Evolutionary conservation across 2,888 invertebrate species (phyloP), one percentile per base, ranked within the genome.

Genomic region (Petrophora chlorosata): DNA sequence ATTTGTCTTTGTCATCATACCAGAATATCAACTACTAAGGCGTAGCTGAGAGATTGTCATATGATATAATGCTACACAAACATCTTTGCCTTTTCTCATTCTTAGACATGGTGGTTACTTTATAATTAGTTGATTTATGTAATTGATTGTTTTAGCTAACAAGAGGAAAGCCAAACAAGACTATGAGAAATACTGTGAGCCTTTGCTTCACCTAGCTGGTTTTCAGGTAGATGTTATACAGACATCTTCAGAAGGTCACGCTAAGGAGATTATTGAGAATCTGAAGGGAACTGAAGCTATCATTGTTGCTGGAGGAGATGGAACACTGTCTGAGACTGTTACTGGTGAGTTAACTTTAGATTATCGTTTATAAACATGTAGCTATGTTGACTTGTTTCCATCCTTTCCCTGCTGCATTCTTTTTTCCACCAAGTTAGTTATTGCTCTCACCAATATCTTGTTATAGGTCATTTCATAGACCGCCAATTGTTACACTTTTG

Each of bases 281-380:
- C 87, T 98, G 60, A 92, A 92, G 25, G 92, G 94, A 4, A 95
- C 95, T 0, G 96, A 98, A 86, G 96, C 96, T 23, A 94, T 99
- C 46, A 92, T 98, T 38, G 94, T 98, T 0, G 99, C 98, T 36
- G 99, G 99, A 2, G 99, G 99, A 2, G 97, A 98, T 92, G 99
- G 98, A 0, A 98, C 98, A 0, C 76, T 98, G 0, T 95, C 96
- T 0, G 99, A 99, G 90, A 96, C 97, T 49, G 88, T 95, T 19
- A 95, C 95, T 42, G 93, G 91, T 90, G 67, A 50, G 34, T 13
- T 15, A 9, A 10, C 34, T n/a, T n/a, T n/a, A n/a, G n/a, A n/a
- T n/a, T n/a, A n/a, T n/a, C n/a, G n/a, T n/a, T n/a, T n/a, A n/a
- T n/a, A n/a, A n/a, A n/a, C n/a, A n/a, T n/a, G n/a, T n/a, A n/a